phyloP scores from a whole-genome alignment of 2,888 invertebrate genomes.

The Sarcophaga variegata region DNA sequence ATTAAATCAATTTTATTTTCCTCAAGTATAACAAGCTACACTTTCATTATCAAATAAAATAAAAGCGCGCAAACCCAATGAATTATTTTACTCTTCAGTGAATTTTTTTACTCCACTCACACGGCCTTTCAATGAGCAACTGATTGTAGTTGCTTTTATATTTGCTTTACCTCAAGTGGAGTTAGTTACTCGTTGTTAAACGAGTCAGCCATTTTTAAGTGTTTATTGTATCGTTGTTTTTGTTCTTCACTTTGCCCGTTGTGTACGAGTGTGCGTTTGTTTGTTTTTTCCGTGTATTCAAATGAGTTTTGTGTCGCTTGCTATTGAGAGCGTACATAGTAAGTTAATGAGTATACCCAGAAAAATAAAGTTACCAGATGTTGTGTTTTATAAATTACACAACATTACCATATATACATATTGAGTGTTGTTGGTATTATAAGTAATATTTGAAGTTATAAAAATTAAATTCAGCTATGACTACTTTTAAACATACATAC shows the following conservation, averaged over 20 bases:
- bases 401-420: no score
- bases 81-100: background rate
- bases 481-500: no score
- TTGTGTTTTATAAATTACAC: no score
- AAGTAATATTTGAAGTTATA: no score
- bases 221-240: constrained; percentile 21
- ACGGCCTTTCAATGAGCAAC: constrained; percentile 74
- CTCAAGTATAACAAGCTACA: background rate
- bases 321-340: no score
- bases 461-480: no score
- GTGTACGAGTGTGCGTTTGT: background rate
- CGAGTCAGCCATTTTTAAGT: constrained; percentile 67
- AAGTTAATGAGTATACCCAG: no score
- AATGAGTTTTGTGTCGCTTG: constrained; percentile 33
- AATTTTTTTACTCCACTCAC: constrained; percentile 72
- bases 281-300: constrained; percentile 19
- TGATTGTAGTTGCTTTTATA: constrained; percentile 58
- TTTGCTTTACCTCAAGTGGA: constrained; percentile 65
- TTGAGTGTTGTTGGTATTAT: no score
- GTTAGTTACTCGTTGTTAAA: constrained; percentile 24
- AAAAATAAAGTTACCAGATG: no score
- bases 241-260: background rate
- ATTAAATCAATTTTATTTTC: background rate
- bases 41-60: background rate
- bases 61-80: constrained; percentile 51